These are phyloP conservation scores for Allophyes oxyacanthae DNA, from an alignment of 2,888 invertebrate genomes.

Conservation along the genomic window DNA sequence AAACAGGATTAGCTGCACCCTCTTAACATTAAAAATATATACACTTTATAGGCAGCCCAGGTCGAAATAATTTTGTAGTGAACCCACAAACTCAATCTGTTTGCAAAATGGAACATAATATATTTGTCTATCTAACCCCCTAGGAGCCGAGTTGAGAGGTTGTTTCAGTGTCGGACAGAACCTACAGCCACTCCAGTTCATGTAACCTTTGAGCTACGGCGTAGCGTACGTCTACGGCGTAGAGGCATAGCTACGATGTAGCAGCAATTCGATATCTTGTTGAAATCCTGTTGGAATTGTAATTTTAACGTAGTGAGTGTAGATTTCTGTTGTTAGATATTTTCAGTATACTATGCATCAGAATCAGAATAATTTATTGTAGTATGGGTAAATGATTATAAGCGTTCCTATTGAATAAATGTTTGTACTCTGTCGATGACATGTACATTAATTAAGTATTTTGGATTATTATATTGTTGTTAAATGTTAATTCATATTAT, in stretches of 20 bases:
- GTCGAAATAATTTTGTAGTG: too few species aligned
- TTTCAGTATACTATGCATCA: too few species aligned
- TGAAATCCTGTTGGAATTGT: slow-evolving; percentile 11
- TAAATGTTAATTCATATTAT: too few species aligned
- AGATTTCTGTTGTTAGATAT: not conserved
- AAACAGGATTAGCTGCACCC: too few species aligned
- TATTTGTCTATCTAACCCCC: slow-evolving; percentile 4
- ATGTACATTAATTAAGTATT: too few species aligned
- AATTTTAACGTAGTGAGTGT: slow-evolving; percentile 7
- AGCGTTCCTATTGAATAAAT: too few species aligned
- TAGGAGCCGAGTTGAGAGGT: slow-evolving; percentile 9
- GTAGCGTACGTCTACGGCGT: slow-evolving; percentile 33
- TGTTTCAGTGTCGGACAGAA: slow-evolving; percentile 21
- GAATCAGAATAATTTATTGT: too few species aligned
- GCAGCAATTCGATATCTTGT: slow-evolving; percentile 21
- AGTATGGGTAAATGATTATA: too few species aligned
- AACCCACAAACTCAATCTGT: not conserved
- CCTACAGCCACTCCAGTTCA: slow-evolving; percentile 29
- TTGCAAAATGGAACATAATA: slow-evolving; percentile 4
- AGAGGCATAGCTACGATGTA: slow-evolving; percentile 25
- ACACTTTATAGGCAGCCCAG: too few species aligned
- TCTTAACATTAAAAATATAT: too few species aligned
- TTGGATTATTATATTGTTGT: too few species aligned
- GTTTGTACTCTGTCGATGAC: too few species aligned
- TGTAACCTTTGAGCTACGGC: slow-evolving; percentile 39